phyloP scores from a whole-genome alignment of 23 tunicate genomes.

The Ascidia mentula region DNA sequence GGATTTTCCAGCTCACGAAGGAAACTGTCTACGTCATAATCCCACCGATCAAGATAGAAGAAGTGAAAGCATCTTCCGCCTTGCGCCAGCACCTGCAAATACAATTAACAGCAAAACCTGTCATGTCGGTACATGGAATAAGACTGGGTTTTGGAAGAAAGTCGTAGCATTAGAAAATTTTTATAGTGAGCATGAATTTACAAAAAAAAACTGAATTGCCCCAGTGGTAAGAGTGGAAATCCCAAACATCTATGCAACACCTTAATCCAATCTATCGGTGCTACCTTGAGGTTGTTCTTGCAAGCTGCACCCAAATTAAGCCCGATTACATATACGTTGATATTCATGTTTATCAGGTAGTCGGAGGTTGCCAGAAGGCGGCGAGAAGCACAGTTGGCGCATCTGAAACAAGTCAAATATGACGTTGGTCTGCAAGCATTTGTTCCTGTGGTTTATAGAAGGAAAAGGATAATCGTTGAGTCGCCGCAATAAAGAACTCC shows the following conservation, averaged over 20 bases:
- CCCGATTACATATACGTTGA: slow-evolving; percentile 52
- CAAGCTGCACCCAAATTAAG: slow-evolving; percentile 27
- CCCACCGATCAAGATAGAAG: slow-evolving; percentile 66
- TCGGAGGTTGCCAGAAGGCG: neutral
- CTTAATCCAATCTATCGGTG: no score
- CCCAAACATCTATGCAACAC: no score
- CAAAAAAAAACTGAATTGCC: no score
- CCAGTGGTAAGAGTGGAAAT: no score
- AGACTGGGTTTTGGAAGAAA: no score
- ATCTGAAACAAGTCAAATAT: no score
- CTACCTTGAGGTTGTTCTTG: slow-evolving; percentile 31
- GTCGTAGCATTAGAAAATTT: neutral
- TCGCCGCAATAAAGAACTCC: no score
- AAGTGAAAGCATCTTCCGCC: slow-evolving; percentile 89
- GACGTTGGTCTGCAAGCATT: no score
- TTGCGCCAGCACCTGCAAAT: slow-evolving; percentile 60
- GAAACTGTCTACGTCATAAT: slow-evolving; percentile 49
- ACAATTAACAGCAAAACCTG: neutral
- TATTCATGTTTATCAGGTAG: neutral
- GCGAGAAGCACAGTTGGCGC: slow-evolving; percentile 33
- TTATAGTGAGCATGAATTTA: no score
- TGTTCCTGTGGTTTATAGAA: no score
- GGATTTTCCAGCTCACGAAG: slow-evolving; percentile 50
- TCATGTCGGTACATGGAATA: no score
- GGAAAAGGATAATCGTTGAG: no score